These are phyloP conservation scores for Podarcis raffonei DNA, from an alignment of 2,113 vertebrate genomes.

Conservation along the genomic window DNA sequence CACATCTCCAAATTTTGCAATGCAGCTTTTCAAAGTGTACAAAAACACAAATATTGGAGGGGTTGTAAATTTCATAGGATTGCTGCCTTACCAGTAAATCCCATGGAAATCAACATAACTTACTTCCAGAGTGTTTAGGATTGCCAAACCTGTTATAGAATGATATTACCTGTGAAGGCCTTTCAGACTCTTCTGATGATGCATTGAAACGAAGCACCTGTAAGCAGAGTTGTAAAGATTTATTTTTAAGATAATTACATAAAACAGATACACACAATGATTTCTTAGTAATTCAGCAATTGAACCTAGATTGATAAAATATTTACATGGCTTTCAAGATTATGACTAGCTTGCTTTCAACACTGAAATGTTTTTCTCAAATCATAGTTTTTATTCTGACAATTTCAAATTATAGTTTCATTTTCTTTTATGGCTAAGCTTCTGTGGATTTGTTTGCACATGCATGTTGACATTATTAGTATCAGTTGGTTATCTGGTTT, in stretches of 20 bases:
- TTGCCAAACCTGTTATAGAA: no score
- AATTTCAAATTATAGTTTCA: not conserved
- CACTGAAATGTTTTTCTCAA: no score
- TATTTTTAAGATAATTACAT: not conserved
- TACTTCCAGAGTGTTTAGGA: no score
- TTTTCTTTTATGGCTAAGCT: not conserved
- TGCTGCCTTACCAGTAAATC: no score
- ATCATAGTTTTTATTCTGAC: no score
- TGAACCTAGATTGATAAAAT: not conserved
- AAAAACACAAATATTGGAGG: no score
- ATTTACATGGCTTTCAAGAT: not conserved
- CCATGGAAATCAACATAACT: no score
- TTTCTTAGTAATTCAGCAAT: not conserved
- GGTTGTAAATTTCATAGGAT: no score
- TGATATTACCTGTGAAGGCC: slow-evolving; percentile 38
- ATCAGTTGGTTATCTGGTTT: no score
- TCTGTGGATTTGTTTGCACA: not conserved
- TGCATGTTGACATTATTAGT: not conserved
- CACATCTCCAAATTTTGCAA: no score
- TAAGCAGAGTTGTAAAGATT: slow-evolving; percentile 34
- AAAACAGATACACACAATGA: slow-evolving; percentile 1
- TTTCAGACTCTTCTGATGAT: slow-evolving; percentile 7
- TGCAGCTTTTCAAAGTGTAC: no score
- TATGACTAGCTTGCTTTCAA: not conserved
- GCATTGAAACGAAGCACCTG: slow-evolving; percentile 61